Conservation (phyloP, 1,140 invertebrate genomes). For the Micrasema minimum region DNA sequence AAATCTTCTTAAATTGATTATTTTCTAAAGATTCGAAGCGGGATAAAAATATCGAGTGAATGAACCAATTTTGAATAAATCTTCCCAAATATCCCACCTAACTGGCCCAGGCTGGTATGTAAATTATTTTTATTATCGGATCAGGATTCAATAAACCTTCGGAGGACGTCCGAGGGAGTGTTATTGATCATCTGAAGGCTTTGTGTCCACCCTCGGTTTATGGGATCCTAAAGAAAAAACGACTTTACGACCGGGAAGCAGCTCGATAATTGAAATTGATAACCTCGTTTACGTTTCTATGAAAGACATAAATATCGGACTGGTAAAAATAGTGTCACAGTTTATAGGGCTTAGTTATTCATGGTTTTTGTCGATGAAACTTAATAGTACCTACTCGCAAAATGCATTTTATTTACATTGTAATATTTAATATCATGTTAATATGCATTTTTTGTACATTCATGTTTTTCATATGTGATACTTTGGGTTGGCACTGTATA, state of each 20-base stretch:
- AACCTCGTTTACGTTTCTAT: slow-evolving; percentile 8
- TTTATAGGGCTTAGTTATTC: not conserved
- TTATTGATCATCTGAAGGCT: slow-evolving; percentile 20
- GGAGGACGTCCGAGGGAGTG: slow-evolving; percentile 10
- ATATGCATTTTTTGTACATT: not conserved
- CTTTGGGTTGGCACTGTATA: not conserved
- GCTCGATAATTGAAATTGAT: slow-evolving; percentile 32
- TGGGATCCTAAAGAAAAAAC: slow-evolving; percentile 9
- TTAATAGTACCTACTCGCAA: not conserved
- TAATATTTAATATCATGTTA: not conserved
- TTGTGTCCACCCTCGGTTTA: slow-evolving; percentile 24
- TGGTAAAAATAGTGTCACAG: slow-evolving; percentile 3
- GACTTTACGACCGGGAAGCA: slow-evolving; percentile 18
- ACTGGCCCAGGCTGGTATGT: too few relatives aligned
- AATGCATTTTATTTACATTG: not conserved
- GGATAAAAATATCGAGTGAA: too few relatives aligned
- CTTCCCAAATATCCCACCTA: too few relatives aligned
- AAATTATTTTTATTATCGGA: too few relatives aligned
- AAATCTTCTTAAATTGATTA: too few relatives aligned
- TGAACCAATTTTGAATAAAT: too few relatives aligned
- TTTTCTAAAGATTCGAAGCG: too few relatives aligned
- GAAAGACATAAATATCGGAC: slow-evolving; percentile 23
- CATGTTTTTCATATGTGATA: not conserved
- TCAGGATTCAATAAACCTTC: not conserved
- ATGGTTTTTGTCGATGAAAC: not conserved